Evolutionary conservation across 2,888 invertebrate genomes (phyloP), one percentile per base, ranked within the genome.

Genomic region (Xanthostigma xanthostigma): DNA sequence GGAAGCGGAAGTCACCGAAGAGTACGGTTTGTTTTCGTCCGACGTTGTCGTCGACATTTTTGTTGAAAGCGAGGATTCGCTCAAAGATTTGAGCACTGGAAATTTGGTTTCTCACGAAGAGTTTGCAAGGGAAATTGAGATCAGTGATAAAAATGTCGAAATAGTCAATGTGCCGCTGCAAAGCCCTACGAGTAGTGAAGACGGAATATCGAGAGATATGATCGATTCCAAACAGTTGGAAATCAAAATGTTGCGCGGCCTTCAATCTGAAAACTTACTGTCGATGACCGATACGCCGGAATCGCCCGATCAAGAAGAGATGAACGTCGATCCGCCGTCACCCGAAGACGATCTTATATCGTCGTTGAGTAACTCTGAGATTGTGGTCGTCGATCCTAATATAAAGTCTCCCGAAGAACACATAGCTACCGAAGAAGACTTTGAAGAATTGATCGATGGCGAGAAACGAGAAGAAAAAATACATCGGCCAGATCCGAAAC

Each of bases 341-440:
- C 69, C 72, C 0, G 68, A 68, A 47, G 68, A 68, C 36, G 70
- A 71, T 45, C 59, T 67, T 2, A 60, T 69, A 53, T 62, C 64
- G 10, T 64, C 65, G 9, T 62, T 65, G 11, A 70, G 69, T 35
- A 77, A 76, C 49, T 74, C 78, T 8, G 79, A 79, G 54, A 75
- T 79, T 35, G 76, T 81, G 0, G 72, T 79, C 6, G 74, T 79
- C 1, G 78, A 79, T 59, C 72, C 76, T 1, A 70, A 68, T 13
- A 68, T 70, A 0, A 77, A 76, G 55, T 76, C 78, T 1, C 77
- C 78, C 0, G 78, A 79, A 55, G 78, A 78, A 56, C 74, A 75
- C 53, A 74, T 79, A 50, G 74, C 76, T 0, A 78, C 79, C 0
- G 76, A 77, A 54, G 79, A 79, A 62, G 79, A 80, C 59, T 79